Evolutionary conservation across 1,140 invertebrate genomes (phyloP), one percentile per base, ranked within the genome.

Genomic region (Stenopsyche tienmushanensis): DNA sequence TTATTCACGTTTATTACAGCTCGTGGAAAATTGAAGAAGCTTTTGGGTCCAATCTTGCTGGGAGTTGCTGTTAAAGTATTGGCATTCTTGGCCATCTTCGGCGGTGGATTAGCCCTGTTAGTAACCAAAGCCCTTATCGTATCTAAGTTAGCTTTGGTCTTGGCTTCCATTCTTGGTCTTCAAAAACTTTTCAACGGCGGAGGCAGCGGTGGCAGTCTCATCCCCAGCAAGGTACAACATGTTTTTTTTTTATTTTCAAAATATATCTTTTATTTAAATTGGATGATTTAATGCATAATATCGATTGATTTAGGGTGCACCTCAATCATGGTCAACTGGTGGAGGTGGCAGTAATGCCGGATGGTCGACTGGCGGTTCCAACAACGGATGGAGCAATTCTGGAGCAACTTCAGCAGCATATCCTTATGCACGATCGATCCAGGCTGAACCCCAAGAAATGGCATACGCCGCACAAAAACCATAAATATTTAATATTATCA

Each of bases 101-200:
- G 91, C 60, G 87, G 86, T 5, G 84, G 85, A 64, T 75, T 91
- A 0, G 86, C 83, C n/a, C 76, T 91, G 5, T 71, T 91, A 64
- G 85, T 87, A n/a, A 77, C 85, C 29, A 91, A 91, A 75, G 89
- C 90, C 15, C 76, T 91, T 15, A 78, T 91, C 42, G 82, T 91
- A 3, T 86, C 88, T 39, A 92, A 91, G 74, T 76, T 91, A 39
- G 90, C 90, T 2, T 84, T 92, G 59, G 72, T 91, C 39, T 75
- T 89, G 18, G 88, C 88, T 20, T 83, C 85, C 0, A 76, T 89
- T 9, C 70, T 90, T 13, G 84, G 84, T 1, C 81, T 89, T 70
- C 88, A 90, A 66, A 89, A 85, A 71, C 78, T 90, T 45, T 77
- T 88, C 64, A 80, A 83, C 26, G 80, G 82, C 2, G 81, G 83